Conservation (phyloP, 2,113 vertebrate genomes). For the Bos taurus region DNA sequence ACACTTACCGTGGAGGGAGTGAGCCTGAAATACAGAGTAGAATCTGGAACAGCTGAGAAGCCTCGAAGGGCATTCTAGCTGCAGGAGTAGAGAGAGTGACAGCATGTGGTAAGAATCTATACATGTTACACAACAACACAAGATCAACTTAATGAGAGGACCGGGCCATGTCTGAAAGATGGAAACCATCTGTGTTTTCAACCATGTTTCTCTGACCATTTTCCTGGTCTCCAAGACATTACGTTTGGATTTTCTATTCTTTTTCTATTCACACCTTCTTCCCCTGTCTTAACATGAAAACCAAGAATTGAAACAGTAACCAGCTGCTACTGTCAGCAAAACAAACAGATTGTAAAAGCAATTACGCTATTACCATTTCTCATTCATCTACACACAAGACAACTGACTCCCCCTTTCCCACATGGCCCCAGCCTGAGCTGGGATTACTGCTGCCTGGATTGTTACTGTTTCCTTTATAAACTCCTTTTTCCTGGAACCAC, state of each 20-base stretch:
- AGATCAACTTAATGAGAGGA: neutral
- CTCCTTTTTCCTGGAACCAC: neutral
- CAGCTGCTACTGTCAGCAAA: slow-evolving; percentile 54
- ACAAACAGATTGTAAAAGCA: slow-evolving; percentile 57
- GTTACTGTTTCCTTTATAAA: slow-evolving; percentile 11
- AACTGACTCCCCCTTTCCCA: slow-evolving; percentile 1
- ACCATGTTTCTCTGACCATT: neutral
- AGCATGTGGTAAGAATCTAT: neutral
- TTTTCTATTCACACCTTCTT: slow-evolving; percentile 11
- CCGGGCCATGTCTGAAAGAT: neutral
- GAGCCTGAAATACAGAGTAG: neutral
- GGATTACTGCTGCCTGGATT: slow-evolving; percentile 10
- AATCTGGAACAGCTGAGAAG: neutral
- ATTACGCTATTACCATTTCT: slow-evolving; percentile 24
- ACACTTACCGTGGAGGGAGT: neutral
- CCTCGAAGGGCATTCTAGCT: neutral
- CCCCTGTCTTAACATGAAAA: slow-evolving; percentile 23
- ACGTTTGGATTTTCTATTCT: neutral
- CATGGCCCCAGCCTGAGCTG: neutral
- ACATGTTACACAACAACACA: neutral
- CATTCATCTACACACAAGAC: slow-evolving; percentile 41
- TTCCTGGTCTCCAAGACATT: neutral
- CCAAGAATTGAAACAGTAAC: slow-evolving; percentile 39
- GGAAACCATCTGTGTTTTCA: neutral
- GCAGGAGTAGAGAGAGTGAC: neutral